Conservation (phyloP, 2,113 vertebrate genomes). For the Origma solitaria region DNA sequence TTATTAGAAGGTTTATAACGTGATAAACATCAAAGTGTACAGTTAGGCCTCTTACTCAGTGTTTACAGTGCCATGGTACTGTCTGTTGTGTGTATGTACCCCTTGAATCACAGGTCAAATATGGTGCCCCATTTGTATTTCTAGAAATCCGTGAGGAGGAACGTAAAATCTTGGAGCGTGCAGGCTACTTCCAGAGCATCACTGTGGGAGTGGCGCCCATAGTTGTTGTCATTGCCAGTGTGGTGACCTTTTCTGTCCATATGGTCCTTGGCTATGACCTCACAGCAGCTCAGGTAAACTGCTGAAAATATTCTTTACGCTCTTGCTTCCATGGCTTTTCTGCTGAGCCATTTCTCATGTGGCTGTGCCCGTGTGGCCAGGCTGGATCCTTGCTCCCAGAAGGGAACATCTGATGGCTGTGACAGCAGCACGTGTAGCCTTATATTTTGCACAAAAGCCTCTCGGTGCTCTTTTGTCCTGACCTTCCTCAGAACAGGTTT, state of each 20-base stretch:
- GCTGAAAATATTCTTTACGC: neutral
- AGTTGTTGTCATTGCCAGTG: conserved; percentile 90
- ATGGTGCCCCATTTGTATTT: neutral
- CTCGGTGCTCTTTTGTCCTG: neutral
- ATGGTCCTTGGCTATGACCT: conserved; percentile 91
- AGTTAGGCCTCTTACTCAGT: neutral
- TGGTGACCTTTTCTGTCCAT: conserved; percentile 89
- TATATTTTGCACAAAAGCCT: neutral
- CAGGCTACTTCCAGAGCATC: conserved; percentile 92
- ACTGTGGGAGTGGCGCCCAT: conserved; percentile 90
- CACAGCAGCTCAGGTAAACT: conserved; percentile 85
- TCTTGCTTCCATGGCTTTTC: neutral
- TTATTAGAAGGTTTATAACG: neutral
- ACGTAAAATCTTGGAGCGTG: conserved; percentile 79
- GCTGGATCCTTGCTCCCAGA: neutral
- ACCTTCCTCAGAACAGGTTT: neutral
- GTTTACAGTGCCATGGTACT: neutral
- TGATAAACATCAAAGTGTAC: neutral
- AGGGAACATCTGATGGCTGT: neutral
- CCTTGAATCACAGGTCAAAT: neutral
- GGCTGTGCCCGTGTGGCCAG: neutral
- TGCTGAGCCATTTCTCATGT: neutral
- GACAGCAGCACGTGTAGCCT: neutral
- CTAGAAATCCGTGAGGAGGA: conserved; percentile 87
- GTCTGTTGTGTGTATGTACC: neutral